Evolutionary conservation across 2,888 invertebrate genomes (phyloP).

Genomic region (Celastrina argiolus): DNA sequence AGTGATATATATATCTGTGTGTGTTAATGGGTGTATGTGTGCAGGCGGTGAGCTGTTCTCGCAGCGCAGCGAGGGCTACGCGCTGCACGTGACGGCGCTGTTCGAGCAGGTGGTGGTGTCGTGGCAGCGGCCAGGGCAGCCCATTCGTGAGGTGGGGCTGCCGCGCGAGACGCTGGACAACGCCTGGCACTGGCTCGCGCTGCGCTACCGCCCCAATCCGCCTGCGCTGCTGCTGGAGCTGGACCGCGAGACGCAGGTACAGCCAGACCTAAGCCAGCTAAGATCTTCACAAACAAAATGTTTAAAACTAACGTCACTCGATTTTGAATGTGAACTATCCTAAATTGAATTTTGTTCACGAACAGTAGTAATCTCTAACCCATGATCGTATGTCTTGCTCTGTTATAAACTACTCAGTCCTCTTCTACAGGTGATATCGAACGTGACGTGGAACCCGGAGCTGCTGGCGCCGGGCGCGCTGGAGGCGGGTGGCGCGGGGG

Average conservation of each 20-base stretch:
- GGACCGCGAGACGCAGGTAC: constrained; percentile 56
- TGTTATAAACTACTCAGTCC: not conserved
- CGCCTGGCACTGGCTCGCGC: constrained; percentile 86
- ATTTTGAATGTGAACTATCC: too few species aligned
- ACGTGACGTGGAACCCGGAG: constrained; percentile 86
- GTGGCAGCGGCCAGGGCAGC: constrained; percentile 74
- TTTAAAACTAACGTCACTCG: too few species aligned
- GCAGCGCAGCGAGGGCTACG: constrained; percentile 81
- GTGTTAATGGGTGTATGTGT: constrained; percentile 25
- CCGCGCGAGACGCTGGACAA: constrained; percentile 86
- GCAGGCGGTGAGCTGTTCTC: constrained; percentile 84
- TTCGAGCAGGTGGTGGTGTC: constrained; percentile 79
- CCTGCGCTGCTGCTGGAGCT: constrained; percentile 63
- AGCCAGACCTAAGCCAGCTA: too few species aligned
- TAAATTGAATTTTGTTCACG: too few species aligned
- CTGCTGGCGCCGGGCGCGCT: constrained; percentile 84
- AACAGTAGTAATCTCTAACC: not conserved
- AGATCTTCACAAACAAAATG: too few species aligned
- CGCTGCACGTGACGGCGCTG: constrained; percentile 79
- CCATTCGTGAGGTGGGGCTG: constrained; percentile 79
- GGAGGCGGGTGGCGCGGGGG: too few species aligned
- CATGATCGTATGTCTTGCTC: not conserved
- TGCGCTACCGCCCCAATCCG: constrained; percentile 75
- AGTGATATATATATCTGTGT: too few species aligned
- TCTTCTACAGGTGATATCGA: constrained; percentile 81